Evolutionary conservation across 2,888 invertebrate species (phyloP).

Genomic region (Cantharis flavilabris): DNA sequence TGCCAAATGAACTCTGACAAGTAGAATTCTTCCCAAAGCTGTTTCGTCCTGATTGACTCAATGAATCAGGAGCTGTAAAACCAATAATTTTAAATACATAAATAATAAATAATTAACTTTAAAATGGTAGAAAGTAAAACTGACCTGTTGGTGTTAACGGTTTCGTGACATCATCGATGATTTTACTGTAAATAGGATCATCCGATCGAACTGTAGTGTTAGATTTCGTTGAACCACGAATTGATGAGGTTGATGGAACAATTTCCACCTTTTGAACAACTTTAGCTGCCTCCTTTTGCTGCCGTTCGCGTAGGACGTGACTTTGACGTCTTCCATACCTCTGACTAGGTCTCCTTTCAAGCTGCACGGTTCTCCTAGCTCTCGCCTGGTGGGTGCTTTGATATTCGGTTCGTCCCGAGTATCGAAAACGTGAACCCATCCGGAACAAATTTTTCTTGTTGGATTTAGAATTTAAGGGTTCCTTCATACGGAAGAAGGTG

Average conservation of each 20-base stretch:
- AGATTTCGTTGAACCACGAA: slow-evolving; percentile 62
- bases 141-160: slow-evolving; percentile 35
- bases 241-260: slow-evolving; percentile 48
- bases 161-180: slow-evolving; percentile 48
- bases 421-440: slow-evolving; percentile 97
- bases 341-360: slow-evolving; percentile 96
- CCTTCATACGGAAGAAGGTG: slow-evolving; percentile 94
- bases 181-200: slow-evolving; percentile 51
- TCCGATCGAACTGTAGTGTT: slow-evolving; percentile 55
- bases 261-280: slow-evolving; percentile 37
- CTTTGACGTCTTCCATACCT: slow-evolving; percentile 92
- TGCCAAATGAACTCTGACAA: slow-evolving; percentile 53
- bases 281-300: slow-evolving; percentile 51
- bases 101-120: no score
- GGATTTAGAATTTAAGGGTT: slow-evolving; percentile 85
- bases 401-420: slow-evolving; percentile 90
- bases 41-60: slow-evolving; percentile 45
- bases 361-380: slow-evolving; percentile 90
- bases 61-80: slow-evolving; percentile 45
- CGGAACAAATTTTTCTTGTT: slow-evolving; percentile 95
- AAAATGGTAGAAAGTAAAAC: no score
- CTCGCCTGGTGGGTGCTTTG: slow-evolving; percentile 92
- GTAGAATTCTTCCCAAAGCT: slow-evolving; percentile 49
- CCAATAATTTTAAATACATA: no score
- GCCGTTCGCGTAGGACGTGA: slow-evolving; percentile 79